phyloP scores from a whole-genome alignment of 2,113 vertebrate species.

The Phrynosoma blainvillii region DNA sequence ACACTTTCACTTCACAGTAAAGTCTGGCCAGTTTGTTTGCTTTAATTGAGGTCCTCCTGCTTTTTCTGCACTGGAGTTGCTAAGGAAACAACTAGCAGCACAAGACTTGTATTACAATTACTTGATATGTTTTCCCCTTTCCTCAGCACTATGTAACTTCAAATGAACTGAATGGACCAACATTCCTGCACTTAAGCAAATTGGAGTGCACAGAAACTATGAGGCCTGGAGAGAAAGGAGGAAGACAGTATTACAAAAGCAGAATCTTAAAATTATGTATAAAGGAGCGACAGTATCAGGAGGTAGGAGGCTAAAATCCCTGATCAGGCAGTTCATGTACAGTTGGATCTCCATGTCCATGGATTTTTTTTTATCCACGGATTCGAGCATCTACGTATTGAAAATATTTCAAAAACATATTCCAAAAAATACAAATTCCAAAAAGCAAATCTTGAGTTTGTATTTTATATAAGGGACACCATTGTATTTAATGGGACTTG shows the following conservation, averaged over 20 bases:
- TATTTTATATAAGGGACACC: no score
- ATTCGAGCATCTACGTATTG: no score
- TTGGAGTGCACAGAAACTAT: background rate
- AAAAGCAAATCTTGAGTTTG: no score
- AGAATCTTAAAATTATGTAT: background rate
- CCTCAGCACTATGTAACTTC: background rate
- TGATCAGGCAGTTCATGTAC: no score
- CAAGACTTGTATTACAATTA: constrained; percentile 12
- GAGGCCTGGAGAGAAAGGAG: background rate
- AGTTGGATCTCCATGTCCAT: no score
- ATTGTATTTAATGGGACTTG: no score
- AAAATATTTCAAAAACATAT: no score
- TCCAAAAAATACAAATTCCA: no score
- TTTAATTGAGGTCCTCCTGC: constrained; percentile 6
- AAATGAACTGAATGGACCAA: background rate
- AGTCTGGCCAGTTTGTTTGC: background rate
- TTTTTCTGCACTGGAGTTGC: background rate
- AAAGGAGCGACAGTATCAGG: no score
- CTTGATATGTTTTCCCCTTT: constrained; percentile 1
- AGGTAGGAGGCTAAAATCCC: no score
- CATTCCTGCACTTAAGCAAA: background rate
- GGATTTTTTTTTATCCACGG: no score
- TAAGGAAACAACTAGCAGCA: constrained; percentile 2
- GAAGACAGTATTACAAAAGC: background rate
- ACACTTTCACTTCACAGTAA: background rate